Base-by-base conservation (phyloP, 23 tunicate species). In the Halocynthia roretzi region DNA sequence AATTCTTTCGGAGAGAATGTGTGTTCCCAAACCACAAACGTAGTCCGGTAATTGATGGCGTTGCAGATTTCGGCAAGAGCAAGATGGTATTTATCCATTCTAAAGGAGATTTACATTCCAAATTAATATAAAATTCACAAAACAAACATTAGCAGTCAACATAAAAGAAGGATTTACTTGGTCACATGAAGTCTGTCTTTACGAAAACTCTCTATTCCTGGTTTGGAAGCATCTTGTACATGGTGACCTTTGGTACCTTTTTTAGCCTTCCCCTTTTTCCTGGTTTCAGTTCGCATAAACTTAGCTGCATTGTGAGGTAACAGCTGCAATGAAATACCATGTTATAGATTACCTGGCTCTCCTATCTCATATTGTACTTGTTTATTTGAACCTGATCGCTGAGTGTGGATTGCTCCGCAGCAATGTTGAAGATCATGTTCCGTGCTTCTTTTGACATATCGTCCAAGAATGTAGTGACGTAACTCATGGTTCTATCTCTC, bases 1-100 rank as follows among this genome's bases (percentile, higher is more conserved):
- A 82, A 93, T 83, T 93, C 98, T 66, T 96, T 96, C 50, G 99
- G 99, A 8, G 99, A 56, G 71, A 96, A 90, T 11, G 86, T 84
- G 70, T 96, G 99, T n/a, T 87, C 96, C 99, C 99, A 96, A 18
- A 96, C 96, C 11, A 70, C 77, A 52, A 96, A 72, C 23, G 71
- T 86, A 31, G 84, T 72, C 50, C 96, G 83, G 72, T 96, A 84
- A 64, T 90, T 96, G 76, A 96, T 85, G 10, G 99, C 88, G 11
- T 61, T 71, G 77, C 97, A 92, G n/a, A 96, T 58, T 68, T 96
- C 96, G 2, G 96, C 91, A 55, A 90, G 68, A 68, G 89, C 93
- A 77, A 89, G 56, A 72, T 93, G 94, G 60, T 71, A 83, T 56
- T 86, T 82, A 80, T 96, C 99, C 93, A 96, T 79, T 71, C 98